Evolutionary conservation across 2,888 invertebrate genomes (phyloP).

Genomic region (Zonitis immaculata): DNA sequence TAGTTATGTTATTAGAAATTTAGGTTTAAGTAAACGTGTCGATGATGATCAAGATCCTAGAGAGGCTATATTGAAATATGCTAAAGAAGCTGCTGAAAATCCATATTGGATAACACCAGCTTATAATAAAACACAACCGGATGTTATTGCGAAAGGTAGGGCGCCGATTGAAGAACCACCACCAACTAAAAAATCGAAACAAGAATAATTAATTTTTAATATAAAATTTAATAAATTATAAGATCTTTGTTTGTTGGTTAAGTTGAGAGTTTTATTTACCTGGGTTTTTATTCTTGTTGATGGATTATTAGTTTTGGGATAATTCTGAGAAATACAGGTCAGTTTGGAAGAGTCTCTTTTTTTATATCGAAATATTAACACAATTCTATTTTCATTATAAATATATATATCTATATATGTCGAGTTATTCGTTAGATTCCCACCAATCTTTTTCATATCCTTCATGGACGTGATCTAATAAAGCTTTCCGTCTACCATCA

Average conservation of each 20-base stretch:
- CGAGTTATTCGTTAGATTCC: slow-evolving; percentile 81
- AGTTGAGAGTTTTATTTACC: too few relatives aligned
- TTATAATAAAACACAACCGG: slow-evolving; percentile 84
- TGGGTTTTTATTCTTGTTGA: too few relatives aligned
- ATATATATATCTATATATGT: neutral
- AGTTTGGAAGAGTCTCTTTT: neutral
- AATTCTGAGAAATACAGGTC: neutral
- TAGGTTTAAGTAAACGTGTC: slow-evolving; percentile 87
- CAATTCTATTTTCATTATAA: neutral
- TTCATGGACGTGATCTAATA: slow-evolving; percentile 97
- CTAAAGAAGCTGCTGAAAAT: slow-evolving; percentile 92
- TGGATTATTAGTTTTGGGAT: too few relatives aligned
- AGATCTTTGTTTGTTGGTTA: too few relatives aligned
- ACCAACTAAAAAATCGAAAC: slow-evolving; percentile 40
- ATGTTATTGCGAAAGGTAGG: slow-evolving; percentile 63
- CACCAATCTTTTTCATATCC: slow-evolving; percentile 99
- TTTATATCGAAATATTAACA: neutral
- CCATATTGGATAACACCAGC: slow-evolving; percentile 96
- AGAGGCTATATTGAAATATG: slow-evolving; percentile 90
- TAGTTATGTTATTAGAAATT: slow-evolving; percentile 84
- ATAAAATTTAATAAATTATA: too few relatives aligned
- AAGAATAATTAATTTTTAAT: slow-evolving; percentile 5
- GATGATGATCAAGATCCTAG: slow-evolving; percentile 92
- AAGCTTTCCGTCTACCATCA: slow-evolving; percentile 91
- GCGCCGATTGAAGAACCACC: slow-evolving; percentile 44